Evolutionary conservation across 2,888 invertebrate genomes (phyloP), one percentile per base, ranked within the genome.

Genomic region (Brenthis hecate): DNA sequence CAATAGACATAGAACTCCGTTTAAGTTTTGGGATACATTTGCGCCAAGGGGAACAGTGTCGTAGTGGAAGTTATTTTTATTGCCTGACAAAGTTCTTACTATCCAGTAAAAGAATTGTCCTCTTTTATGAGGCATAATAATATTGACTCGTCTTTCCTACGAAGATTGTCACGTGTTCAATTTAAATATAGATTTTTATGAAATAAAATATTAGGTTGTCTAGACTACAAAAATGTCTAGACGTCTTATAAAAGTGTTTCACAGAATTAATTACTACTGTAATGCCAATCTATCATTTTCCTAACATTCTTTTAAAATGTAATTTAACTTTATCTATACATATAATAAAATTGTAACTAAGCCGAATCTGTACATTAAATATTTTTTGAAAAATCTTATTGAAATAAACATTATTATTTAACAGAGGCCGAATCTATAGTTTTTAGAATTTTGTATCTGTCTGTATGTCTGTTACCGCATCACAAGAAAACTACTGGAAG

Each of bases 1-100:
- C 64, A 69, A 62, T 56, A 65, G 51, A 72, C 56, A 70, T 58
- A 14, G 66, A 62, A 61, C 65, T 64, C 48, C 55, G 66, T 72
- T 75, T 66, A 69, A 75, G 70, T 69, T 73, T 75, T 73, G 65
- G 74, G 74, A 69, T 80, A 81, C 80, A 79, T 77, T 74, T 74
- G 70, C 66, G 69, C 78, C 75, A 65, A 19, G 43, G 78, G 76
- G 77, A 76, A 65, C 66, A 58, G 61, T 67, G 72, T 77, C 65
- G 54, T 65, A 71, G 58, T 57, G 51, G 68, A 68, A 60, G 65
- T 70, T 71, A 68, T 43, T 68, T 66, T 66, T 70, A 71, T 71
- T 69, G 64, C 56, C 69, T 32, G 65, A 65, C 69, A 62, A 43
- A 43, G 68, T 62, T 16, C 36, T 54, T 53, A 19, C 36, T 51